Evolutionary conservation across 2,113 vertebrate species (phyloP), one percentile per base, ranked within the genome.

Genomic region (Trogon surrucura): DNA sequence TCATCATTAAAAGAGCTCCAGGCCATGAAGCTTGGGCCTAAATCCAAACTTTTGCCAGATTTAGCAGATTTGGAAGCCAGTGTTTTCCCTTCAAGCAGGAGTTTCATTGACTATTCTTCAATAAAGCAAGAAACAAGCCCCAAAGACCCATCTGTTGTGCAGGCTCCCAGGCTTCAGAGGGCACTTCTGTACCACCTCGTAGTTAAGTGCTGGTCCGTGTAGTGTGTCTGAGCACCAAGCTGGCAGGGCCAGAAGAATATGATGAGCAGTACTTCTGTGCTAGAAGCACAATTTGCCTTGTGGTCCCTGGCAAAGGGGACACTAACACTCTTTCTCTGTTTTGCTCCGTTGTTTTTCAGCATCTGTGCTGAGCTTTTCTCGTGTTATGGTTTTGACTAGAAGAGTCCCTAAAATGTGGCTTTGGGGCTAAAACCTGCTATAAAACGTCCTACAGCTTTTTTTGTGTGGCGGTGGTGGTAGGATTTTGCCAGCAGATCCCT

Each of bases 181-280:
- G 23, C 5, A 4, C 30, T 29, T 72, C 45, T 50, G 18, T 10
- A 5, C 8, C 27, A 36, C 16, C 41, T 61, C 0, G 0, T 23
- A 23, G 36, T 23, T 41, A 30, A 6, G 3, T 11, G 38, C 21
- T 36, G 56, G 3, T n/a, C 2, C 1, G 0, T 41, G 1, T 2
- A 9, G 12, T 7, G 18, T 10, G 41, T 32, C 23, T 75, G 69
- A 25, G 14, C 11, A 32, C 15, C 29, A 11, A 22, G 44, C 34
- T 21, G 57, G 27, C 8, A 26, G 45, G 2, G 3, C 27, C 27
- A 45, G 69, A 70, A 30, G 38, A 23, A 17, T 18, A 6, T 5
- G 4, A 6, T 17, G 27, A 26, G 22, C 36, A 26, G n/a, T 13
- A 18, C 19, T 50, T 65, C n/a, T 10, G 16, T 38, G 61, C 57